Base-by-base conservation (phyloP, 1,140 invertebrate genomes). In the Drosophila subpulchrella region DNA sequence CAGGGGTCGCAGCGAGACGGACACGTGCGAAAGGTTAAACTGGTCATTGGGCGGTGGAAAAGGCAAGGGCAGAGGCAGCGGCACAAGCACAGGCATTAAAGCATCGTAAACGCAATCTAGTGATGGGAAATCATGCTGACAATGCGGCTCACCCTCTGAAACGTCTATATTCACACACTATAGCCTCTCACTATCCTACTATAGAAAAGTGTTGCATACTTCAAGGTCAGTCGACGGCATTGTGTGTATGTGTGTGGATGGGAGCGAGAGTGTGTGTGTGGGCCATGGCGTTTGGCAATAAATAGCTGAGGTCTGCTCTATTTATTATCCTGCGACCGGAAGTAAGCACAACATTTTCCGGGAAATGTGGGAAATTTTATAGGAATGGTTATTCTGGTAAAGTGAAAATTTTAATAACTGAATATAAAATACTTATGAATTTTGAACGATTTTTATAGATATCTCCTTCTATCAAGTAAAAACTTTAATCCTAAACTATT, bases 1-100 rank as follows among this genome's bases (percentile, higher is more conserved):
- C 15, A 24, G 41, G 12, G 1, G 42, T 53, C 30, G 10, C 30
- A 27, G 24, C 13, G 48, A 63, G 36, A 51, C 51, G 46, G 67
- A 65, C 79, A 88, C 84, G 84, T 84, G 84, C 65, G 8, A 86
- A 79, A 88, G 83, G 84, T 88, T 83, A 89, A 88, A 83, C 44
- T 58, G 83, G 77, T 88, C 83, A 76, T 82, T 86, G 82, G 63
- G 51, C 59, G 71, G 61, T 48, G 58, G 60, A 55, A 70, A 44
- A 53, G 65, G 58, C 30, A 59, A 61, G 71, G 62, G 82, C 82
- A 32, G 7, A 34, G 32, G 27, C 34, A 36, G 6, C 47, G 57
- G 60, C 58, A 65, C 34, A 55, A 62, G 59, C 32, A 60, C 61
- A 75, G 62, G 83, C 83, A 75, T 73, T 70, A 75, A 85, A 78